Evolutionary conservation across 2,888 invertebrate species (phyloP), one percentile per base, ranked within the genome.

Genomic region (Drosophila mimica): DNA sequence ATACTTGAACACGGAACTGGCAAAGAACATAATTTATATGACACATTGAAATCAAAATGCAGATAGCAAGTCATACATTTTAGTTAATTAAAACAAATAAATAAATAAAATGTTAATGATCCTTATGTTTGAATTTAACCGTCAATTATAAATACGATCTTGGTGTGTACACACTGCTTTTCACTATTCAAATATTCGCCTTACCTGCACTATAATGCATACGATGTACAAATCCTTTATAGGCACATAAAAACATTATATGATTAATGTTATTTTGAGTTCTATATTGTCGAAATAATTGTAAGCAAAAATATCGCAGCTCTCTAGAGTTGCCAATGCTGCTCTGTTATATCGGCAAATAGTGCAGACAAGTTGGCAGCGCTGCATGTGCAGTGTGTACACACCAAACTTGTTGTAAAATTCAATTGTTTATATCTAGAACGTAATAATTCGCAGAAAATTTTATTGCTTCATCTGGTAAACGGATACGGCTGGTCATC

Each of bases 361-460:
- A 7, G 5, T 30, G 2, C 34, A n/a, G 3, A 52, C 36, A 48
- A 40, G 73, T 77, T 77, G 81, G 81, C 77, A 78, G 40, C 17
- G 0, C 43, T 51, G 31, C n/a, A 20, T 7, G 11, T 49, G 38
- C 38, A 77, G 78, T 78, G 77, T 81, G 64, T 67, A 58, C 77
- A 81, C 76, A 60, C 33, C 9, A n/a, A 49, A 36, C 59, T 64
- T 57, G 8, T 0, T n/a, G 46, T 9, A 25, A 59, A 65, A 63
- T 48, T 76, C 59, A 76, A 84, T 89, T 88, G 74, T 88, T 79
- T 76, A 79, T 82, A 79, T 78, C 79, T 70, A 82, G 70, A 69
- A 75, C 73, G 77, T 74, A 85, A 82, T 82, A 82, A 74, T 82
- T 74, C 38, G 70, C 70, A 57, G 79, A 81, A 70, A 79, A 82